Evolutionary conservation across 2,888 invertebrate genomes (phyloP), one percentile per base, ranked within the genome.

Genomic region (Melinopterus prodromus): DNA sequence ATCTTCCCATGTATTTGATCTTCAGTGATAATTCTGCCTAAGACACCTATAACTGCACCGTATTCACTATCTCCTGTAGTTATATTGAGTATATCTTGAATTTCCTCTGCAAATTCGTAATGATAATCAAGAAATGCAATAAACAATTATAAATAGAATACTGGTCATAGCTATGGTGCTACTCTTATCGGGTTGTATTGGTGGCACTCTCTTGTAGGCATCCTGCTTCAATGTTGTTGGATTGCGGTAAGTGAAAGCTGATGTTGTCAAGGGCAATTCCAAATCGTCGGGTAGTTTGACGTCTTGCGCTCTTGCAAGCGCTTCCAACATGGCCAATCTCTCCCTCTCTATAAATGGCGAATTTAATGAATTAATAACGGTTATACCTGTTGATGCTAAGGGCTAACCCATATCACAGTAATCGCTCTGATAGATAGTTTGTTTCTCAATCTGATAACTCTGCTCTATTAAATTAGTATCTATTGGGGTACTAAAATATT

Each of bases 1-100:
- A 80, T 79, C 70, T 77, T 77, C 1, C 80, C 80, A 14, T 80
- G 80, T 26, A 80, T 77, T 75, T 80, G 77, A 35, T 80, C 80
- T 12, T 77, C 74, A 16, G 79, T 77, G 26, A 80, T 80, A 9
- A 77, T 70, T 53, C 79, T 71, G 4, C 80, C 80, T 15, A 80
- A 70, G 16, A 69, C 69, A 7, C 80, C 79, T 16, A 77, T 79
- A 26, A 77, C 77, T 6, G 70, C 77, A 72, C 69, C 76, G 15
- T 80, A 80, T 16, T 80, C 79, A 74, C 38, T 77, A 12, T 77
- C 16, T 26, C 80, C 79, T 6, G 80, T 80, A 15, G 72, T 77
- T 6, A 77, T 38, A 7, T 80, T 70, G n/a, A 80, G 9, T 16
- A 80, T 80, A 37, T 80, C 69, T n/a, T 77, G 71, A 26, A 80